Evolutionary conservation across 2,797 vertebrate species (phyloP).

Genomic region (Rhadinocentrus ornatus): DNA sequence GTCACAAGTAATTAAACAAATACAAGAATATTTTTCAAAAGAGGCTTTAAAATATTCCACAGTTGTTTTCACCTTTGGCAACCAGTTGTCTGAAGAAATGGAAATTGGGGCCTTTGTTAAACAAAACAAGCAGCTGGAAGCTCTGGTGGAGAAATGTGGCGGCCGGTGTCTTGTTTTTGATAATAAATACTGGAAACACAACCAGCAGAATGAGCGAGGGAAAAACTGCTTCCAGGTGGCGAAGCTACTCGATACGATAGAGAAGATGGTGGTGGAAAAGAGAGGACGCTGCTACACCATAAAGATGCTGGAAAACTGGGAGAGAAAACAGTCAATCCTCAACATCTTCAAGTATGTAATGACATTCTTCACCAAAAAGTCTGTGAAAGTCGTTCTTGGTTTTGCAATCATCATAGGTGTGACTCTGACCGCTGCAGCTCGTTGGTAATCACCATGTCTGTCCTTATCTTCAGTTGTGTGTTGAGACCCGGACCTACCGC

Average conservation of each 20-base stretch:
- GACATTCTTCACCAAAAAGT: neutral
- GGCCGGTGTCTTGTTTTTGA: constrained; percentile 5
- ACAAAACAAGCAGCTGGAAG: constrained; percentile 14
- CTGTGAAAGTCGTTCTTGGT: neutral
- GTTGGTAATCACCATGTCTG: too few relatives aligned
- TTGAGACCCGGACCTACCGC: too few relatives aligned
- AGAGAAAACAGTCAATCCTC: neutral
- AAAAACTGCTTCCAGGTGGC: constrained; percentile 20
- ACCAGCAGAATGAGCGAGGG: neutral
- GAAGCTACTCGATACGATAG: neutral
- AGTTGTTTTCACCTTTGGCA: constrained; percentile 67
- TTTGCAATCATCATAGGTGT: neutral
- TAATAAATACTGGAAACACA: constrained; percentile 18
- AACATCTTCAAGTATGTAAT: neutral
- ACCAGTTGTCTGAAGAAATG: constrained; percentile 41
- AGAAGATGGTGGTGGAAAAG: constrained; percentile 1
- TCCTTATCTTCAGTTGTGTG: too few relatives aligned
- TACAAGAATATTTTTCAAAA: constrained; percentile 51
- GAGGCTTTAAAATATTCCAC: constrained; percentile 50
- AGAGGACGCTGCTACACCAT: constrained; percentile 1
- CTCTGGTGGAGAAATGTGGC: constrained; percentile 54
- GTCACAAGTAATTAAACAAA: constrained; percentile 35
- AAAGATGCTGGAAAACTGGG: neutral
- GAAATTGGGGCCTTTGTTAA: constrained; percentile 34
- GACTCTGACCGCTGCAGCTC: too few relatives aligned